Base-by-base conservation (phyloP, 2,797 vertebrate genomes). In the Danio tinwini region DNA sequence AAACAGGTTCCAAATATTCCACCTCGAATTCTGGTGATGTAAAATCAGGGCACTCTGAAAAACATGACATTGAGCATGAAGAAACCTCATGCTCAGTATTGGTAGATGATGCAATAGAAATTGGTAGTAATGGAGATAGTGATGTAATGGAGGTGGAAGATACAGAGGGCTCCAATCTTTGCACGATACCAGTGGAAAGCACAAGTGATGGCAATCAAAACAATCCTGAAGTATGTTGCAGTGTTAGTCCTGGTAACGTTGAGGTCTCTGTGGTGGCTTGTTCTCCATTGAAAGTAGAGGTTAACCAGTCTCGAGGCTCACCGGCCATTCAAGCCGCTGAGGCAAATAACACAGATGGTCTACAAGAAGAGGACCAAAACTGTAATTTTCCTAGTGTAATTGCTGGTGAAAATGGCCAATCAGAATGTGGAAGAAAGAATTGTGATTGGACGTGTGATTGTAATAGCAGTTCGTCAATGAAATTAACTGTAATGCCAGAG, bases 201-300 rank as follows among this genome's bases (percentile, higher is more conserved):
- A 42, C 42, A 21, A 42, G 19, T 7, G 42, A 39, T 49, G 42
- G n/a, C 29, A 58, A 11, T 29, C 72, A 64, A 53, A 74, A 69
- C 39, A 44, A 37, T 29, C 13, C 49, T 77, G 29, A 37, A 16
- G 50, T 58, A 19, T 21, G 17, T 40, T 56, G 21, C 4, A 29
- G 8, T 74, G n/a, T 59, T 68, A 49, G 52, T 16, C 49, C 50
- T 29, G 56, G 70, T 50, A 78, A 56, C 13, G 74, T 45, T 21
- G 40, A 71, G 45, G 16, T 83, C 56, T 73, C 42, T 81, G 44
- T 19, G 55, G 58, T 17, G 10, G 16, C 76, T 61, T 76, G 21
- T 65, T 55, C 67, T 74, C 45, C 13, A 59, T 39, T 71, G 59
- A 52, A 13, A 62, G 45, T 50, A 5, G 29, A 44, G 56, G 16